phyloP scores from a whole-genome alignment of 2,797 vertebrate species.

The Periparus ater region DNA sequence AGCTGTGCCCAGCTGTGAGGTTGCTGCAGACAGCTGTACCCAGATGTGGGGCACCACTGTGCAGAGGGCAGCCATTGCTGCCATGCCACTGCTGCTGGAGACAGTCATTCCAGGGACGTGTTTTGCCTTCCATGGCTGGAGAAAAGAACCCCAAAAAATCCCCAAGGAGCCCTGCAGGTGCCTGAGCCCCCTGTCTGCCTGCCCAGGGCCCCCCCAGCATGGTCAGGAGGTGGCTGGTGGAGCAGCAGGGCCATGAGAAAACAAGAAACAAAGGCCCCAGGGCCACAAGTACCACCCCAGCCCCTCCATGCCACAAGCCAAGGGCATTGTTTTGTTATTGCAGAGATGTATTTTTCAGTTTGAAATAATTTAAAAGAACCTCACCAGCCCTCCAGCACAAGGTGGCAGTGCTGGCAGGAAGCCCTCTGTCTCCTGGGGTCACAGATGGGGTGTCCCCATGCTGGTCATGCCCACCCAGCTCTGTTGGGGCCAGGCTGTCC shows the following conservation, averaged over 20 bases:
- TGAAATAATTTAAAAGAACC: slow-evolving; percentile 71
- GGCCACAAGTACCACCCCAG: neutral
- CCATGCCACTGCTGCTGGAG: neutral
- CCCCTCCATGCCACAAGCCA: neutral
- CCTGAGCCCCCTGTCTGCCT: rapidly evolving
- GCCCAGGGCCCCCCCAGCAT: rapidly evolving
- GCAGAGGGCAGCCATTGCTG: neutral
- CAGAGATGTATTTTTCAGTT: neutral
- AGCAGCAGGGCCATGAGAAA: neutral
- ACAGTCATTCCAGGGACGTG: rapidly evolving
- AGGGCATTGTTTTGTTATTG: neutral
- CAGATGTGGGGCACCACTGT: neutral
- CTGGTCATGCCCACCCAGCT: neutral
- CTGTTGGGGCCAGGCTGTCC: neutral
- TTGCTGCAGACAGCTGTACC: neutral
- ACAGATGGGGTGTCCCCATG: rapidly evolving
- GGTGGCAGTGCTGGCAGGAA: neutral
- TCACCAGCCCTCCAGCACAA: neutral
- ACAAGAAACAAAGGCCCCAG: neutral
- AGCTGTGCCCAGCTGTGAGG: neutral
- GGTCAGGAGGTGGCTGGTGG: neutral
- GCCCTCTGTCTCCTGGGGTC: neutral
- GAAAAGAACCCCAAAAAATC: neutral
- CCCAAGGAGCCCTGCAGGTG: neutral
- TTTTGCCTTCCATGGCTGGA: neutral